A percentile compares a stretch with the other conserved stretches of the same genome.
These are phyloP conservation scores for Catharus bicknelli DNA, from an alignment of 2,113 vertebrate genomes.

Conservation along the genomic window DNA sequence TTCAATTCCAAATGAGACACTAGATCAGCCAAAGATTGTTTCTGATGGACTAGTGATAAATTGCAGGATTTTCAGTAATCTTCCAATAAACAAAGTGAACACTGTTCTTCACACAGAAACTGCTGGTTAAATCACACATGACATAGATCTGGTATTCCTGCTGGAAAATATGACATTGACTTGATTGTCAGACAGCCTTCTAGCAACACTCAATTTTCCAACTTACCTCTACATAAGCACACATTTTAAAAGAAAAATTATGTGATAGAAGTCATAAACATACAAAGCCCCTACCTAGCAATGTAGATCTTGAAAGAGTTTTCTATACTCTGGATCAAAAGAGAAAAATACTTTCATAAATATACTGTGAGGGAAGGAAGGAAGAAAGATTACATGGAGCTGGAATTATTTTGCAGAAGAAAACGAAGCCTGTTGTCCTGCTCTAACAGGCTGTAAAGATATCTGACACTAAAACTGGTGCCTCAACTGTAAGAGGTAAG, in stretches of 20 bases:
- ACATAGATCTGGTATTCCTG: conserved; percentile 40
- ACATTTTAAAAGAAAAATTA: conserved; percentile 60
- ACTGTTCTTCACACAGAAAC: conserved; percentile 56
- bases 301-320: conserved; percentile 23
- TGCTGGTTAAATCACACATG: conserved; percentile 43
- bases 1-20: conserved; percentile 39
- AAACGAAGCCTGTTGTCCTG: background rate
- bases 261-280: conserved; percentile 47
- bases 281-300: conserved; percentile 18
- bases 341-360: conserved; percentile 35
- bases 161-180: conserved; percentile 58
- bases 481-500: background rate
- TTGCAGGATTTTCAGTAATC: conserved; percentile 72
- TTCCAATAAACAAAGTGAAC: conserved; percentile 70
- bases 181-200: conserved; percentile 45
- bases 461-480: fast-evolving
- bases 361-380: background rate
- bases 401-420: conserved; percentile 12
- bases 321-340: conserved; percentile 12
- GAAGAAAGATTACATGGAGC: conserved; percentile 5
- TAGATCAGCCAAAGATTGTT: conserved; percentile 54
- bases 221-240: conserved; percentile 8
- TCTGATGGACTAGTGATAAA: conserved; percentile 66
- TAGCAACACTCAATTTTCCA: conserved; percentile 54
- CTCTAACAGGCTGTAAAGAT: background rate